Evolutionary conservation across 2,797 vertebrate species (phyloP).

Genomic region (Chiloscyllium punctatum): DNA sequence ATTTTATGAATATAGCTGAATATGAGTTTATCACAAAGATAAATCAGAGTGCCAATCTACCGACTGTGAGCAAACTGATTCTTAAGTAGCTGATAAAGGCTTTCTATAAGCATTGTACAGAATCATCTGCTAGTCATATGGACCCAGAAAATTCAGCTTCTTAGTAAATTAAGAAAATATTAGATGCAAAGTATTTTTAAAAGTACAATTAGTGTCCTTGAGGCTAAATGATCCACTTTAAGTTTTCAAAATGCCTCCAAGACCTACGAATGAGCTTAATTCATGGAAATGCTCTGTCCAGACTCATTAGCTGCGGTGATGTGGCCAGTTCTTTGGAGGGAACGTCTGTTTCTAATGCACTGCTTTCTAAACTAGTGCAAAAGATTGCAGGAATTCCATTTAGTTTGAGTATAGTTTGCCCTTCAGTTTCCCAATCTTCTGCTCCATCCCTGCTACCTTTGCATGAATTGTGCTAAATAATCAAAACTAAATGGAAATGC

Average conservation of each 20-base stretch:
- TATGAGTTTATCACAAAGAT: not conserved
- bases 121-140: not conserved
- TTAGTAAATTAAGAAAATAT: not conserved
- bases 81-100: not conserved
- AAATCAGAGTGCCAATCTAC: not conserved
- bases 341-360: not conserved
- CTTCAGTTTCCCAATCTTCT: not conserved
- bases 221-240: not conserved
- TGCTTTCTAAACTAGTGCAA: not conserved
- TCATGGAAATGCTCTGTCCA: not conserved
- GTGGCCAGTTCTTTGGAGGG: not conserved
- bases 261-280: not conserved
- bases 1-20: not conserved
- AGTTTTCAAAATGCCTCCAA: not conserved
- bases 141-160: not conserved
- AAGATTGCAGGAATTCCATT: not conserved
- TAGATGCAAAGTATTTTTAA: not conserved
- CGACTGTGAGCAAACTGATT: not conserved
- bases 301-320: not conserved
- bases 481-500: not conserved
- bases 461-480: not conserved
- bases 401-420: not conserved
- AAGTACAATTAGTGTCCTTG: not conserved
- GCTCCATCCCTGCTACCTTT: not conserved
- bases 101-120: not conserved